Conservation (phyloP, 2,797 vertebrate genomes). For the Catharus ustulatus region DNA sequence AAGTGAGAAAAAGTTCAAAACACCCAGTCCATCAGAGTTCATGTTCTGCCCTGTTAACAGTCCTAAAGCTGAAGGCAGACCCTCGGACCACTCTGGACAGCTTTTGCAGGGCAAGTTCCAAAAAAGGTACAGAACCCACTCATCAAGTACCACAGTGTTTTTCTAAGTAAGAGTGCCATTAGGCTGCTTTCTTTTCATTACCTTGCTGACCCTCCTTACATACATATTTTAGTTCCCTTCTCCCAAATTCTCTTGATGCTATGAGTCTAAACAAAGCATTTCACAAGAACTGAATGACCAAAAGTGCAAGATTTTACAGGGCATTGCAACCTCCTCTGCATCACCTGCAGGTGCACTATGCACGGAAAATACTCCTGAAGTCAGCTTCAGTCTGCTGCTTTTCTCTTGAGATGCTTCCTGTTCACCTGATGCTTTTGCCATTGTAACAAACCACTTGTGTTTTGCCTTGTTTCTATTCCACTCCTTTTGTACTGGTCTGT, state of each 20-base stretch:
- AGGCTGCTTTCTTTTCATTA: not conserved
- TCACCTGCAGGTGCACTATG: not conserved
- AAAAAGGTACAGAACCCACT: not conserved
- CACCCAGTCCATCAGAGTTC: rapidly evolving
- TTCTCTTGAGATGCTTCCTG: not conserved
- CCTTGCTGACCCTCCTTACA: not conserved
- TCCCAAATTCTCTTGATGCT: not conserved
- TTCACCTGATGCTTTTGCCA: not conserved
- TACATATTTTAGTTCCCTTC: not conserved
- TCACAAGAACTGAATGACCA: not conserved
- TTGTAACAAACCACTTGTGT: not conserved
- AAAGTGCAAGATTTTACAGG: not conserved
- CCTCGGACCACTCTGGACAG: not conserved
- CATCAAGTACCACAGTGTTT: not conserved
- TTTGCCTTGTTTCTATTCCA: not conserved
- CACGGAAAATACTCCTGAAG: not conserved
- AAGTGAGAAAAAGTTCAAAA: not conserved
- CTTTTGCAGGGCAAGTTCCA: not conserved
- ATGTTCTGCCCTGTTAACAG: not conserved
- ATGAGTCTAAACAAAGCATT: not conserved
- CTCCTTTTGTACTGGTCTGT: not conserved
- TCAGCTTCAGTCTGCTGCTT: not conserved
- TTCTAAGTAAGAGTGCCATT: not conserved
- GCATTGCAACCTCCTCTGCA: not conserved
- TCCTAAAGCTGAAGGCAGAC: not conserved